Base-by-base conservation (phyloP, 1,140 invertebrate species). In the Ladona fulva region DNA sequence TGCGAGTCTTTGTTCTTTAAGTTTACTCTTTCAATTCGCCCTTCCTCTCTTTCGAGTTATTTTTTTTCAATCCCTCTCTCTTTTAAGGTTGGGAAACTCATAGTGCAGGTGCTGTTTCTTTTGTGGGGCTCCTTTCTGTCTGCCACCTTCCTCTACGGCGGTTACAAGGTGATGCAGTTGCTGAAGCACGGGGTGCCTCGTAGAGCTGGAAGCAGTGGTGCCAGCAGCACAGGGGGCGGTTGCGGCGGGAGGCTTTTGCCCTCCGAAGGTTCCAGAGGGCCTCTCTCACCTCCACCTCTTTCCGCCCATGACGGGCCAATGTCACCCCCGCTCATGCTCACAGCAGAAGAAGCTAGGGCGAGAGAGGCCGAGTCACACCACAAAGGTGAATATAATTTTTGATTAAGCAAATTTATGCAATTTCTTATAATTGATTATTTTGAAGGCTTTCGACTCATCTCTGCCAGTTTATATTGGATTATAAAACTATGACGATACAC, bases 121-220 rank as follows among this genome's bases (percentile, higher is more conserved):
- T 77, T 86, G 37, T 90, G 89, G 89, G 89, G 88, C 77, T 80
- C 88, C 76, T 81, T 89, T 77, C 83, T 90, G 74, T 90, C 89
- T 79, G 80, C 85, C 24, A 86, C 85, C 19, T 90, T 90, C 80
- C 83, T 90, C 24, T 87, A 88, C 78, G 87, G 87, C 59, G 88
- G 89, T 42, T 85, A 86, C 80, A 86, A 86, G 80, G 85, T 88
- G 66, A 85, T 86, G 82, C 78, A 83, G 74, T 81, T 89, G 59
- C 82, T 89, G 11, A 81, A 82, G 78, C 85, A 83, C 78, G 84
- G 88, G 16, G 16, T 19, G 16, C 14, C n/a, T 3, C 52, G 81
- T 87, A 88, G 74, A 84, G 83, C 77, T 85, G 84, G 59, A 80
- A 83, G 44, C 83, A 66, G 52, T 12, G 52, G 52, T 22, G 52